A percentile compares a stretch with the other conserved stretches of the same genome.
Evolutionary conservation across 1,140 invertebrate species (phyloP).

Genomic region (Drosophila bifasciata): DNA sequence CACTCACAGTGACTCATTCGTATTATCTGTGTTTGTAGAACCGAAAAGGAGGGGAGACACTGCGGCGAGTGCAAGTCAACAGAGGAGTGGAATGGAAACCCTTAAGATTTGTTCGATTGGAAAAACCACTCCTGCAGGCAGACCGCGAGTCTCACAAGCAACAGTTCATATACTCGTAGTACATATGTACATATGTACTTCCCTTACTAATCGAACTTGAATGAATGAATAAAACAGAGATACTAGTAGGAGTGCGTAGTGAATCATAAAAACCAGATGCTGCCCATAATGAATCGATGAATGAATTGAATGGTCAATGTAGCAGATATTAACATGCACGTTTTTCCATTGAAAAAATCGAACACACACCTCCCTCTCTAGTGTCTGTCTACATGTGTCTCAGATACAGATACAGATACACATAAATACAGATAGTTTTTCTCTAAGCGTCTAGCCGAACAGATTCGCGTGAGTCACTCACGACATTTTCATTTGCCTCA

Average conservation of each 20-base stretch:
- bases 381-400: not conserved
- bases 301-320: constrained; percentile 49
- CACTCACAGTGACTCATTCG: not conserved
- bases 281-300: constrained; percentile 19
- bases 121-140: constrained; percentile 2
- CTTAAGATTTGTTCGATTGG: constrained; percentile 15
- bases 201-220: not conserved
- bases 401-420: constrained; percentile 15
- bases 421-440: constrained; percentile 46
- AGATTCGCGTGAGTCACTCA: constrained; percentile 39
- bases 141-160: too few species aligned
- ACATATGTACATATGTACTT: too few species aligned
- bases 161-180: too few species aligned
- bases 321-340: constrained; percentile 42
- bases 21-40: constrained; percentile 15
- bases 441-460: constrained; percentile 11
- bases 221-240: constrained; percentile 18
- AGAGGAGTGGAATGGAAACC: not conserved
- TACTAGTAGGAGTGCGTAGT: constrained; percentile 16
- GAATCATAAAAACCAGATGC: constrained; percentile 53
- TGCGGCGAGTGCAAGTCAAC: constrained; percentile 6
- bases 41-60: not conserved
- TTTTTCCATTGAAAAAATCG: constrained; percentile 64
- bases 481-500: constrained; percentile 59
- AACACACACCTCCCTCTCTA: constrained; percentile 6